A percentile compares a stretch with the other conserved stretches of the same genome.
Evolutionary conservation across 2,797 vertebrate genomes (phyloP).

Genomic region (Phalloptychus januarius): DNA sequence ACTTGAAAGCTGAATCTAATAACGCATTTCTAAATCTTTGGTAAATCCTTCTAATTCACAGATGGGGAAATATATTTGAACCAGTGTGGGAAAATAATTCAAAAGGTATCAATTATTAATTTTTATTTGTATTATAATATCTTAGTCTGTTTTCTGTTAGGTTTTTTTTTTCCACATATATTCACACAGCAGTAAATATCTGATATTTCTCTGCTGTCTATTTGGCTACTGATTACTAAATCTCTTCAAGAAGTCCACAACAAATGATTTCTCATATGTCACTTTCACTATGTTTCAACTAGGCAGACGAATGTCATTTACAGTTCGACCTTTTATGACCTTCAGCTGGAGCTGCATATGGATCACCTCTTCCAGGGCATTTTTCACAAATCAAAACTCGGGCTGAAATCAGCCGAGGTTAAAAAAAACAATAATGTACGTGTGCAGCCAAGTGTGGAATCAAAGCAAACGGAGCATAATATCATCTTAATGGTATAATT

Average conservation of each 20-base stretch:
- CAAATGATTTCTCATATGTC: neutral
- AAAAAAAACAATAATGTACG: neutral
- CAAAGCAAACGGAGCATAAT: constrained; percentile 31
- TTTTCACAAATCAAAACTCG: constrained; percentile 16
- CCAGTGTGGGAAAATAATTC: neutral
- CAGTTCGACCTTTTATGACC: neutral
- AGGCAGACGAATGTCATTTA: neutral
- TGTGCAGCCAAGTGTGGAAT: constrained; percentile 12
- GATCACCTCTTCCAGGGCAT: neutral
- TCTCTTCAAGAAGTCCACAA: neutral
- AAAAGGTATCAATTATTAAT: constrained; percentile 73
- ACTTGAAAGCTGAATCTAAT: constrained; percentile 69
- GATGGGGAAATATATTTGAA: constrained; percentile 6
- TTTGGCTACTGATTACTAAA: neutral
- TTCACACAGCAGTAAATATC: neutral
- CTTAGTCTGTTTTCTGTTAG: constrained; percentile 71
- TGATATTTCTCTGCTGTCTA: neutral
- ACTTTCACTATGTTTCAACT: neutral
- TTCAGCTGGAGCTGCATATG: neutral
- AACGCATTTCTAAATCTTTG: constrained; percentile 64
- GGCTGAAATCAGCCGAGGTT: constrained; percentile 4
- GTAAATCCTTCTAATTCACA: constrained; percentile 63
- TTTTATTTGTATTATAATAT: constrained; percentile 63
- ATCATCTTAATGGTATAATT: constrained; percentile 53
- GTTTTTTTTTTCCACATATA: neutral